Evolutionary conservation across 2,888 invertebrate genomes (phyloP), one percentile per base, ranked within the genome.

Genomic region (Lasioglossum villosulum): DNA sequence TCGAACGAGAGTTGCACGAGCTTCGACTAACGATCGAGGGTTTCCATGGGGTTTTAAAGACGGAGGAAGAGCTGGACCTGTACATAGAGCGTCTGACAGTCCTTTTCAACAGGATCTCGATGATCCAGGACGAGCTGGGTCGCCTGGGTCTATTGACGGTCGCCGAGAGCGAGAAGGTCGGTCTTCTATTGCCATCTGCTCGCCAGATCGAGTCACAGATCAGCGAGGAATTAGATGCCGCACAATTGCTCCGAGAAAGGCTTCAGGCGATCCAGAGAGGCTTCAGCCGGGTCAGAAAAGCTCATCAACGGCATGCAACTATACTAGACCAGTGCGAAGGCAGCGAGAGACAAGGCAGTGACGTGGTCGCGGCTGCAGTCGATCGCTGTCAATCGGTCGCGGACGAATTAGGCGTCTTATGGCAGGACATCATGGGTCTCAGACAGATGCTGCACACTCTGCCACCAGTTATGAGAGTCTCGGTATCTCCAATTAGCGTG

Each of bases 61-160:
- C 97, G 78, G 98, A 98, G 92, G 98, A 98, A 90, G 98, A 98
- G 92, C 95, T 98, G 0, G 97, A 97, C 90, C 95, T 98, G 10
- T 98, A 98, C 93, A 97, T 98, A 14, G 98, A 98, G 94, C 96
- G 98, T 76, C 95, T 98, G 14, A 98, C 98, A 95, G 97, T 98
- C 0, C 96, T 98, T 95, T 97, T 96, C 59, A 96, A 96, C 4
- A 96, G 98, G 23, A 96, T 98, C n/a, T 97, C 97, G 80, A 96
- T 97, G 75, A 98, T 98, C 87, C 97, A 98, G 92, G 97, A 98
- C 92, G 98, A 98, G 94, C 95, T 98, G 37, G 97, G 98, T 0
- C 96, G 97, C 82, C 95, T 98, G 71, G 98, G 98, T 59, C 95
- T 98, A 66, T 95, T 98, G 8, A 97, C 97, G 1, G 97, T 97